Evolutionary conservation across 2,113 vertebrate species (phyloP), one percentile per base, ranked within the genome.

Genomic region (Crypturellus undulatus): DNA sequence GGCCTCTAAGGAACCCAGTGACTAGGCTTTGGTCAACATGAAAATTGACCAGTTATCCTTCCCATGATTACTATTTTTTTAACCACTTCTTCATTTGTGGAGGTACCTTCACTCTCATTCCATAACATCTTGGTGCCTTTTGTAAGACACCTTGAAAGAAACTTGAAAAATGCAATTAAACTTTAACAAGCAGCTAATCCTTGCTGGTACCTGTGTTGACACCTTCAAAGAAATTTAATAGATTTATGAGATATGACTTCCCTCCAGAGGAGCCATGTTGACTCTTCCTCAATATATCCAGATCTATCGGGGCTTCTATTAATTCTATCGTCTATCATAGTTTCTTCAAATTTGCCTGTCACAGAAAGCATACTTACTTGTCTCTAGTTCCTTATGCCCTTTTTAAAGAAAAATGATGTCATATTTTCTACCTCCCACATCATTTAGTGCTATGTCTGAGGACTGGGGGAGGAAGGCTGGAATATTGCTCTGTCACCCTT

Each of bases 341-440:
- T 52, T 58, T 72, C 90, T 79, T 76, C 73, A 5, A 8, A 43
- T 47, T 60, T 60, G 14, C 52, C 90, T 72, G 75, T 11, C 58
- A 43, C 32, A 49, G 71, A 40, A 69, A 47, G 25, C 58, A 34
- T 63, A 12, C 40, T 91, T 67, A 12, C 34, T 82, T 65, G 67
- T 72, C 70, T 69, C n/a, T 68, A 58, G 63, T 52, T 82, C 87
- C 67, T 94, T 34, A 52, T 91, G 82, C 63, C 75, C 90, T 79
- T 95, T 91, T 36, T 47, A 19, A 79, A 73, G 75, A 69, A 43
- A 91, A 82, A 70, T 43, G 14, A 42, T 82, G 32, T 68, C 19
- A 2, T 42, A 25, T 93, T 93, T 88, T 42, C 79, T 90, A 60
- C 54, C 71, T 95, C 54, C 82, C 40, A 34, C n/a, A 26, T 34